A percentile compares a stretch with the other conserved stretches of the same genome.
Conservation (phyloP, 2,888 invertebrate species). For the Aspidapion aeneum region DNA sequence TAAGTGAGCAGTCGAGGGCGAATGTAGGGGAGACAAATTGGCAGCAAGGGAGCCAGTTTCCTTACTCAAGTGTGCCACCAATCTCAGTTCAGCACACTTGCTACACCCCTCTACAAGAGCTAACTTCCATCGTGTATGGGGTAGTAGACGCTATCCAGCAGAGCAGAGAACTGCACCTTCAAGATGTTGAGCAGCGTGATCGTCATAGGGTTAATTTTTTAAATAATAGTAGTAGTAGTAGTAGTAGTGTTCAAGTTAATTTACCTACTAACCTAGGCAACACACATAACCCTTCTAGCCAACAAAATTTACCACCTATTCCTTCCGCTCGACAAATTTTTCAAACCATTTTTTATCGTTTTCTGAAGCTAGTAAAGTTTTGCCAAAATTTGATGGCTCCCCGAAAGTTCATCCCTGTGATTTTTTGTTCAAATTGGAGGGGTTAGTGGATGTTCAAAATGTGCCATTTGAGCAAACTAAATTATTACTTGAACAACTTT, state of each 20-base stretch:
- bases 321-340: neutral
- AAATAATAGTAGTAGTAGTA: neutral
- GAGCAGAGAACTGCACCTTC: too few relatives aligned
- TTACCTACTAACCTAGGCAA: neutral
- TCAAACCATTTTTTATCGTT: neutral
- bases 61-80: too few relatives aligned
- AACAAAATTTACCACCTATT: too few relatives aligned
- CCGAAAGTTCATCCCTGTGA: neutral
- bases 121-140: neutral
- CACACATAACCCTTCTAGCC: neutral
- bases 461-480: conserved; percentile 7
- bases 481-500: conserved; percentile 4
- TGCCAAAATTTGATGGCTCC: neutral
- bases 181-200: too few relatives aligned
- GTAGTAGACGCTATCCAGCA: neutral
- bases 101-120: neutral
- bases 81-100: neutral
- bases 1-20: too few relatives aligned
- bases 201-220: neutral
- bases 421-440: conserved; percentile 6
- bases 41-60: neutral
- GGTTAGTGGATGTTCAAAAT: neutral
- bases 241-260: neutral
- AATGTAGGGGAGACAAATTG: too few relatives aligned
- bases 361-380: neutral